phyloP scores from a whole-genome alignment of 2,888 invertebrate genomes.

The Cosmia trapezina region DNA sequence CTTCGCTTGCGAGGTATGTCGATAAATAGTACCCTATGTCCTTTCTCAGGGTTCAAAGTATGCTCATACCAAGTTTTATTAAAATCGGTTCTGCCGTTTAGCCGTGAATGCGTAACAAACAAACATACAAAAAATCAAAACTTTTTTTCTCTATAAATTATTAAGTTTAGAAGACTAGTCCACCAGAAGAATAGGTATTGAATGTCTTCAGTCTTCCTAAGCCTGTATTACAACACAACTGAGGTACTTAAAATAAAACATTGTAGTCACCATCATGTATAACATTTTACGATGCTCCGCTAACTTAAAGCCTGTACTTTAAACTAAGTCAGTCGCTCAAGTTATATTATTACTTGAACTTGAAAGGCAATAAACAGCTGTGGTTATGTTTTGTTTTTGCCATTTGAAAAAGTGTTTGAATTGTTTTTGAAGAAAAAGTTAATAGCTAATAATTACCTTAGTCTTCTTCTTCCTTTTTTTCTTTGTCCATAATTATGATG shows the following conservation, averaged over 20 bases:
- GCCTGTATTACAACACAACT: background rate
- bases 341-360: slow-evolving; percentile 33
- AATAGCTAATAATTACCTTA: background rate
- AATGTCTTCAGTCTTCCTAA: background rate
- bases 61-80: too few species aligned
- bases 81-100: too few species aligned
- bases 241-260: slow-evolving; percentile 48
- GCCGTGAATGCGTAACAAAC: too few species aligned
- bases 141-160: too few species aligned
- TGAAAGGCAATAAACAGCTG: slow-evolving; percentile 21
- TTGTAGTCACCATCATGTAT: slow-evolving; percentile 64
- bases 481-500: background rate
- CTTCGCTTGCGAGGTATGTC: too few species aligned
- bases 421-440: background rate
- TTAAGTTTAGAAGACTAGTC: too few species aligned
- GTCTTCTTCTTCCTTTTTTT: background rate
- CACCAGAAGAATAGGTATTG: background rate
- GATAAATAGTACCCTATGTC: too few species aligned
- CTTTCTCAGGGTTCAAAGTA: too few species aligned
- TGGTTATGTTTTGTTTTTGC: slow-evolving; percentile 31
- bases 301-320: slow-evolving; percentile 35
- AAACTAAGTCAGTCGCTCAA: slow-evolving; percentile 34
- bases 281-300: slow-evolving; percentile 60
- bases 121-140: too few species aligned
- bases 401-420: background rate